These are phyloP conservation scores for Teleogryllus oceanicus DNA, from an alignment of 2,888 invertebrate species.

Conservation along the genomic window DNA sequence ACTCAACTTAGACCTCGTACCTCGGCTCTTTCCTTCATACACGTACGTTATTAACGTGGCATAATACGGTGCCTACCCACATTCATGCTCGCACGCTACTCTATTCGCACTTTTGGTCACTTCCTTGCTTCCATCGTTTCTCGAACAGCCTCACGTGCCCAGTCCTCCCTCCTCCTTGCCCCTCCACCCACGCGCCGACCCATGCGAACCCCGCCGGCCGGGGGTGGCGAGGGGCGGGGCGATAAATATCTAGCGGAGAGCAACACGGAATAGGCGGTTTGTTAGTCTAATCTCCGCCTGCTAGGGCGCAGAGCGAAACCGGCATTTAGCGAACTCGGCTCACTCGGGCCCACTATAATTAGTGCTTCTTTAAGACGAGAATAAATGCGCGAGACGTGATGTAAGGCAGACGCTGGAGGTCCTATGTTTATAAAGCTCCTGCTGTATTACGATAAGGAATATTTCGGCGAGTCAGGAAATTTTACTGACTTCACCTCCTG, in stretches of 20 bases:
- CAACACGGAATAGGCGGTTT: conserved; percentile 18
- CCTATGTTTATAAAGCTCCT: neutral
- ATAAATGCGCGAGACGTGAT: conserved; percentile 7
- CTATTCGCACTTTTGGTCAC: too few species aligned
- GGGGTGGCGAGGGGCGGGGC: neutral
- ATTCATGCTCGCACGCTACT: too few species aligned
- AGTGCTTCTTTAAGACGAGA: conserved; percentile 7
- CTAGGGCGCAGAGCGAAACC: neutral
- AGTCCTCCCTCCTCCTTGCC: too few species aligned
- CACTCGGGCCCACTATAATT: neutral
- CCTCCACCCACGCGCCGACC: too few species aligned
- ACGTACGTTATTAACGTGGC: too few species aligned
- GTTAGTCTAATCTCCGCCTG: conserved; percentile 10
- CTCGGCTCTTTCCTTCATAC: too few species aligned
- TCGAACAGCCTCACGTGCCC: too few species aligned
- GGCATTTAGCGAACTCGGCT: neutral
- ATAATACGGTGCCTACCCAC: too few species aligned
- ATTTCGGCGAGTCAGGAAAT: conserved; percentile 1
- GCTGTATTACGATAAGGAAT: conserved; percentile 1
- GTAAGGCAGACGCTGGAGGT: neutral
- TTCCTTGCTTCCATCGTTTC: too few species aligned
- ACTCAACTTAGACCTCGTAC: too few species aligned
- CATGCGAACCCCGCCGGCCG: too few species aligned
- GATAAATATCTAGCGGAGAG: neutral
- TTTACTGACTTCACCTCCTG: neutral